Evolutionary conservation across 1,140 invertebrate genomes (phyloP).

Genomic region (Mya arenaria): DNA sequence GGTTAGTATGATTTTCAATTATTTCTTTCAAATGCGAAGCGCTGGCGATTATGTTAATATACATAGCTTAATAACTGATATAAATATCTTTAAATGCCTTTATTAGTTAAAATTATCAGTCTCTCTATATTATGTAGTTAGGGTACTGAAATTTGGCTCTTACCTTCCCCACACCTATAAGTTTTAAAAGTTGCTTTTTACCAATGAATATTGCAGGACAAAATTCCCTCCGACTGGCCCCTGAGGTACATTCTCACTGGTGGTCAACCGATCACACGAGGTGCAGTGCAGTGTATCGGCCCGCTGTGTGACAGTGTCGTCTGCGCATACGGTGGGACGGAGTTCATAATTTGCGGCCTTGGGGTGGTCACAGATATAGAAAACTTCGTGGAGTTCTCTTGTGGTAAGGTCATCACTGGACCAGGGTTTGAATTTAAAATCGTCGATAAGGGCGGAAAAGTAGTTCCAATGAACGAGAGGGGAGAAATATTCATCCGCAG

Average conservation of each 20-base stretch:
- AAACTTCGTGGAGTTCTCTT: not conserved
- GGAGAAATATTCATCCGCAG: constrained; percentile 50
- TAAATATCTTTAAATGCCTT: too few relatives aligned
- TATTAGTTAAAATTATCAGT: too few relatives aligned
- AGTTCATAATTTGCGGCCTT: not conserved
- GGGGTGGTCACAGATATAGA: not conserved
- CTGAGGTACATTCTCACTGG: not conserved
- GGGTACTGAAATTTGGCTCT: too few relatives aligned
- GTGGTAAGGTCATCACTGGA: constrained; percentile 16
- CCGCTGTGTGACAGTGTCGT: not conserved
- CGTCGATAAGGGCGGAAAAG: constrained; percentile 42
- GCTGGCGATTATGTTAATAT: not conserved
- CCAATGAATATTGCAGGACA: constrained; percentile 9
- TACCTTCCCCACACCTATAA: too few relatives aligned
- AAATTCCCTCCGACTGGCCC: constrained; percentile 13
- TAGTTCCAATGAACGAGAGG: not conserved
- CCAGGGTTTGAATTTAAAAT: constrained; percentile 51
- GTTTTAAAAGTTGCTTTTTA: too few relatives aligned
- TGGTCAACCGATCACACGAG: constrained; percentile 4
- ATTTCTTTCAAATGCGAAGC: not conserved
- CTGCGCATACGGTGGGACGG: constrained; percentile 36
- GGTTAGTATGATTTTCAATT: constrained; percentile 2
- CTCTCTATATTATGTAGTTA: too few relatives aligned
- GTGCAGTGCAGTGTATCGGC: constrained; percentile 14
- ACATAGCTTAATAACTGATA: too few relatives aligned